A percentile compares a stretch with the other conserved stretches of the same genome.
phyloP scores from a whole-genome alignment of 2,113 vertebrate species.

The Malurus alboscapulatus region DNA sequence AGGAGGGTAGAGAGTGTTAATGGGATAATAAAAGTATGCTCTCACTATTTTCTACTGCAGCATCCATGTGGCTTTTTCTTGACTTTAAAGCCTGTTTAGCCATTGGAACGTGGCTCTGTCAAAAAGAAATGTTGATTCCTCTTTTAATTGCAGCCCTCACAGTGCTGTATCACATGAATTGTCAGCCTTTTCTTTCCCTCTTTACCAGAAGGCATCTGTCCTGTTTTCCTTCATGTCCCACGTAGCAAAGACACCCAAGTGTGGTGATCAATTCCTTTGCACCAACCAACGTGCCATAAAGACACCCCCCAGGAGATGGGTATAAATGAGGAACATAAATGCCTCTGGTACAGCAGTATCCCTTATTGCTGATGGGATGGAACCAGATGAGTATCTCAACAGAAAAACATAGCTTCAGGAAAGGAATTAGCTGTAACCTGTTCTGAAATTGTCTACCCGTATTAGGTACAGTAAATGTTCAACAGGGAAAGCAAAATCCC shows the following conservation, averaged over 20 bases:
- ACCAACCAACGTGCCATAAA: neutral
- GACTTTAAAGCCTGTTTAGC: constrained; percentile 7
- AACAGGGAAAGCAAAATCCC: neutral
- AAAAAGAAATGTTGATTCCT: neutral
- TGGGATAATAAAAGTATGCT: constrained; percentile 7
- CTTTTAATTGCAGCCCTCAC: neutral
- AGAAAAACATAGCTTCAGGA: neutral
- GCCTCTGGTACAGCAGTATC: neutral
- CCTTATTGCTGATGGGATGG: neutral
- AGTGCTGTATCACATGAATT: neutral
- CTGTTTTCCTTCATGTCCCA: neutral
- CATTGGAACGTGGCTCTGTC: neutral
- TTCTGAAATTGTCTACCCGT: neutral
- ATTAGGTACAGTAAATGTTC: neutral
- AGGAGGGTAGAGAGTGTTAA: neutral
- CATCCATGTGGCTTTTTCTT: neutral
- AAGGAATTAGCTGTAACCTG: neutral
- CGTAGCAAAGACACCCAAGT: neutral
- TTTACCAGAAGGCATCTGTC: neutral
- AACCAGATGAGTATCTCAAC: neutral
- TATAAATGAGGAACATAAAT: neutral
- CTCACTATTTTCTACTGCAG: neutral
- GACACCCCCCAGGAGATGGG: neutral
- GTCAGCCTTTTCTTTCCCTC: neutral
- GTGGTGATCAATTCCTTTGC: neutral